phyloP scores from a whole-genome alignment of 2,888 invertebrate species.

The Coremacera marginata region DNA sequence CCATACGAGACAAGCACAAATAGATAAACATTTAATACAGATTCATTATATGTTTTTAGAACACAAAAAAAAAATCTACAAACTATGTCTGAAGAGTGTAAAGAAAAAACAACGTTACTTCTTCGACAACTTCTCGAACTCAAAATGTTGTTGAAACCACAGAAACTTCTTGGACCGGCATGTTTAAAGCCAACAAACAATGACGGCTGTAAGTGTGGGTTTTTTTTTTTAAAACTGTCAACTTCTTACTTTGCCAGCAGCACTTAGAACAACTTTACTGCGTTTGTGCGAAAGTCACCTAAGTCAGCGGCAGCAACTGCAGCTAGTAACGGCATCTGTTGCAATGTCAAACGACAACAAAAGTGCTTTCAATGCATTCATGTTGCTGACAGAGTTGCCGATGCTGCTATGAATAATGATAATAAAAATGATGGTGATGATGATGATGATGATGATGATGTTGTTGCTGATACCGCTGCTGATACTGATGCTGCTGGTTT shows the following conservation, averaged over 20 bases:
- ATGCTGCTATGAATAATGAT: conserved; percentile 19
- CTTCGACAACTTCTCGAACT: neutral
- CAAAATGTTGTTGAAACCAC: neutral
- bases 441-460: conserved; percentile 2
- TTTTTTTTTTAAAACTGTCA: too few species aligned
- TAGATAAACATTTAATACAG: too few species aligned
- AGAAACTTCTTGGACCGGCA: neutral
- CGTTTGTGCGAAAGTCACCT: neutral
- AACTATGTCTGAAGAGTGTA: too few species aligned
- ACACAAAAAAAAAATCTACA: too few species aligned
- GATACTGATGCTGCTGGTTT: neutral
- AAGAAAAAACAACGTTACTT: too few species aligned
- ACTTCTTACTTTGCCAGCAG: too few species aligned
- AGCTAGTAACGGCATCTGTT: neutral
- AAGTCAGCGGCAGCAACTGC: neutral
- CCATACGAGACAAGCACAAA: too few species aligned
- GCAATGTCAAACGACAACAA: neutral
- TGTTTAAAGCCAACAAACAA: too few species aligned
- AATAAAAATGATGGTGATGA: neutral
- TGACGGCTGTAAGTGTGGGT: too few species aligned
- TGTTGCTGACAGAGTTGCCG: conserved; percentile 23
- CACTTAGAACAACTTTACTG: too few species aligned
- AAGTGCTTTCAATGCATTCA: conserved; percentile 10
- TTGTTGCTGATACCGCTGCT: conserved; percentile 4
- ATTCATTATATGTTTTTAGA: too few species aligned